These are phyloP conservation scores for Synergus laeviventris DNA, from an alignment of 2,888 invertebrate genomes.

Conservation along the genomic window DNA sequence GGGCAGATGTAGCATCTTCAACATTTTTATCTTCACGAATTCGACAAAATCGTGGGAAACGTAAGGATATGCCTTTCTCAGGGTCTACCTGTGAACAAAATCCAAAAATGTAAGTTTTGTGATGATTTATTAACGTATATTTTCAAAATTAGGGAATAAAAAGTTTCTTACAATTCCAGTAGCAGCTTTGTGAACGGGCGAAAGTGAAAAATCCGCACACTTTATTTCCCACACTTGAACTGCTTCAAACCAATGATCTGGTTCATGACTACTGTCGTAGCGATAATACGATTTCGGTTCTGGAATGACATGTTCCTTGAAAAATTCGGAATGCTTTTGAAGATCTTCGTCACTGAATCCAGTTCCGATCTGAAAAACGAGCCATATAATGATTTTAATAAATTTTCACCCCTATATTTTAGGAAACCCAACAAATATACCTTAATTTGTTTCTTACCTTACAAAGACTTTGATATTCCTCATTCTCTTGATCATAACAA, in stretches of 20 bases:
- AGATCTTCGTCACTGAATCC: slow-evolving; percentile 97
- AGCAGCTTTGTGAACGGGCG: slow-evolving; percentile 95
- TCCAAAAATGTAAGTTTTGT: slow-evolving; percentile 41
- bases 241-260: slow-evolving; percentile 94
- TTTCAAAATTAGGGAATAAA: slow-evolving; percentile 3
- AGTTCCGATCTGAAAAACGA: slow-evolving; percentile 84
- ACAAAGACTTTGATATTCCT: slow-evolving; percentile 95
- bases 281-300: slow-evolving; percentile 88
- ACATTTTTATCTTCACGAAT: slow-evolving; percentile 93
- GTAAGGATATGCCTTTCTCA: slow-evolving; percentile 94
- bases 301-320: slow-evolving; percentile 86
- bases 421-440: slow-evolving; percentile 9
- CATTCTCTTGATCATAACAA: slow-evolving; percentile 92
- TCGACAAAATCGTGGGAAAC: slow-evolving; percentile 95
- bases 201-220: slow-evolving; percentile 97
- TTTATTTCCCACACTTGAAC: slow-evolving; percentile 97
- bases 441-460: slow-evolving; percentile 80
- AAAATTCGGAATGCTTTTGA: slow-evolving; percentile 84
- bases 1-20: slow-evolving; percentile 94
- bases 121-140: neutral
- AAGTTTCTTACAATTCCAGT: slow-evolving; percentile 83
- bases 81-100: slow-evolving; percentile 82
- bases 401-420: neutral
- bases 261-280: slow-evolving; percentile 84
- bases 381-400: slow-evolving; percentile 12